Evolutionary conservation across 2,113 vertebrate species (phyloP), one percentile per base, ranked within the genome.

Genomic region (Aleadryas rufinucha): DNA sequence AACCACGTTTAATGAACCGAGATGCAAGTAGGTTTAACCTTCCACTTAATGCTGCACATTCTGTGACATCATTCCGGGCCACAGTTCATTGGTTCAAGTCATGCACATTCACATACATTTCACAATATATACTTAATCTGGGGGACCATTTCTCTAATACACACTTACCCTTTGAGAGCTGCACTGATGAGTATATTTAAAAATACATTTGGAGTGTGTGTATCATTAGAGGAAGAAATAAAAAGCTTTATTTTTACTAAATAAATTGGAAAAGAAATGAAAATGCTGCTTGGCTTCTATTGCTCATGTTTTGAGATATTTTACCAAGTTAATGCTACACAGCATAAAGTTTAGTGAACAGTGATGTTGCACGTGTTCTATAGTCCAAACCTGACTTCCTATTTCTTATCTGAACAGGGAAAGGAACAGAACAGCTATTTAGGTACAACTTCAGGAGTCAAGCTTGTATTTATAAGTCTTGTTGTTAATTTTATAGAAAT

Each of bases 21-120:
- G 98, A 98, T 99, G 99, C 99, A 99, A 99, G 99, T 99, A 99
- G 99, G 99, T 99, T 99, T 98, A 98, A 98, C 98, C 98, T 98
- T 98, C 98, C 98, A 98, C 98, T 98, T 98, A 98, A 98, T 60
- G 82, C 98, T 98, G 97, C 94, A 56, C 97, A 98, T 98, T 94
- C 75, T 98, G 97, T 98, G 98, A 98, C 97, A 98, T 98, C 98
- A 98, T 98, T 98, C 97, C 97, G 97, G 97, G 98, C 97, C 97
- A 97, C 97, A 96, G 97, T 97, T 97, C 97, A 97, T 98, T 98
- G 98, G 96, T 97, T 98, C 96, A 96, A 96, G 93, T 98, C 98
- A 98, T 98, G 96, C 93, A 96, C 96, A 98, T 98, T 96, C 97
- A 95, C 97, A 97, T 98, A 96, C 98, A 97, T 98, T 97, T 98